Evolutionary conservation across 1,140 invertebrate species (phyloP).

Genomic region (Chrysomallon squamiferum): DNA sequence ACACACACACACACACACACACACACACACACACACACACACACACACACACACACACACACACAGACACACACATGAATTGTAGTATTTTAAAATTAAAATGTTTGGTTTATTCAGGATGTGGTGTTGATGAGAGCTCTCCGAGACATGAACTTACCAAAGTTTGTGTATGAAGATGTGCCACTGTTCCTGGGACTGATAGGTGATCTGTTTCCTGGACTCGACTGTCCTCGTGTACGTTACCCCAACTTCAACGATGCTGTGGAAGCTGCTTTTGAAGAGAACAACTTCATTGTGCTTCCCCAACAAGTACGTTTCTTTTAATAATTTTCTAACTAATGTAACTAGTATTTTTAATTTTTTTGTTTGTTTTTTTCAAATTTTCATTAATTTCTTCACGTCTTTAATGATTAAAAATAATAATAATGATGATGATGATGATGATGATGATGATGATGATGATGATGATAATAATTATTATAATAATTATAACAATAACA

Average conservation of each 20-base stretch:
- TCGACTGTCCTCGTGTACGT: slow-evolving; percentile 82
- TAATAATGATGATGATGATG: background rate
- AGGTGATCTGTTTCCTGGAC: slow-evolving; percentile 85
- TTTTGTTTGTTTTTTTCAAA: too few relatives aligned
- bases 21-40: too few relatives aligned
- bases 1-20: too few relatives aligned
- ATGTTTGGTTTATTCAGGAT: slow-evolving; percentile 64
- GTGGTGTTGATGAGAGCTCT: slow-evolving; percentile 87
- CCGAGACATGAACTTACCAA: slow-evolving; percentile 90
- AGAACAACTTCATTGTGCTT: slow-evolving; percentile 76
- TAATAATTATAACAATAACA: too few relatives aligned
- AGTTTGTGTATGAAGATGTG: slow-evolving; percentile 90
- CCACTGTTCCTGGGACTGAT: slow-evolving; percentile 87
- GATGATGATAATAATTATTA: background rate
- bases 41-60: too few relatives aligned
- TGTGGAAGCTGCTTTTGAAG: slow-evolving; percentile 72
- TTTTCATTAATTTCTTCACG: too few relatives aligned
- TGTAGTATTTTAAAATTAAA: too few relatives aligned
- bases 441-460: background rate
- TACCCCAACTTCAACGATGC: slow-evolving; percentile 86
- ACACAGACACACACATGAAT: too few relatives aligned
- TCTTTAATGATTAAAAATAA: background rate
- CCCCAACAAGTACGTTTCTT: slow-evolving; percentile 73
- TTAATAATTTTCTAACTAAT: too few relatives aligned
- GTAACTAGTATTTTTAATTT: too few relatives aligned